Evolutionary conservation across 1,140 invertebrate genomes (phyloP).

Genomic region (Leguminivora glycinivorella): DNA sequence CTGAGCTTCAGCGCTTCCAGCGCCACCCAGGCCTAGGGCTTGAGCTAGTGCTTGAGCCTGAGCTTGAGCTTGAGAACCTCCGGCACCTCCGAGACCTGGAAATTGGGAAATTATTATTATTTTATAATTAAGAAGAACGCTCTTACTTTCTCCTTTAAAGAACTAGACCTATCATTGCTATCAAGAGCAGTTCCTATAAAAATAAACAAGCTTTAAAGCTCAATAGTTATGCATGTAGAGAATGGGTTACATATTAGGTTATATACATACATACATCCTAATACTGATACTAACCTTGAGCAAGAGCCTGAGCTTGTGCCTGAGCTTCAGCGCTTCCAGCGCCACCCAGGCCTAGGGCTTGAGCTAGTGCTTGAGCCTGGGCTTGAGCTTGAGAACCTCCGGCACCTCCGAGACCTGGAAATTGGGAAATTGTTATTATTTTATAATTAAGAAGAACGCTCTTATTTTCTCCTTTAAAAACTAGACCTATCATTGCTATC

Average conservation of each 20-base stretch:
- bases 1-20: conserved; percentile 27
- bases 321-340: conserved; percentile 13
- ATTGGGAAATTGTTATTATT: no score
- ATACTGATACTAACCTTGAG: neutral
- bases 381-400: conserved; percentile 22
- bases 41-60: conserved; percentile 36
- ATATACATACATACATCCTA: neutral
- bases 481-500: no score
- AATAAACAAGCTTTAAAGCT: no score
- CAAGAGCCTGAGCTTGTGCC: conserved; percentile 34
- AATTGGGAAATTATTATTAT: neutral
- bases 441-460: no score
- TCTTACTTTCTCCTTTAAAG: no score
- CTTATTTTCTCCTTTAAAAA: no score
- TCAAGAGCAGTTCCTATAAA: no score
- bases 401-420: conserved; percentile 18
- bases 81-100: neutral
- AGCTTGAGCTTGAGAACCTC: conserved; percentile 18
- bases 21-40: conserved; percentile 26
- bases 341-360: conserved; percentile 1
- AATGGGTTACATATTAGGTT: no score
- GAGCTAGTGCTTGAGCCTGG: conserved; percentile 27
- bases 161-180: no score
- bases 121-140: no score
- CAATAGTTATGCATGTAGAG: no score